Evolutionary conservation across 2,888 invertebrate species (phyloP), one percentile per base, ranked within the genome.

Genomic region (Harpalus rufipes): DNA sequence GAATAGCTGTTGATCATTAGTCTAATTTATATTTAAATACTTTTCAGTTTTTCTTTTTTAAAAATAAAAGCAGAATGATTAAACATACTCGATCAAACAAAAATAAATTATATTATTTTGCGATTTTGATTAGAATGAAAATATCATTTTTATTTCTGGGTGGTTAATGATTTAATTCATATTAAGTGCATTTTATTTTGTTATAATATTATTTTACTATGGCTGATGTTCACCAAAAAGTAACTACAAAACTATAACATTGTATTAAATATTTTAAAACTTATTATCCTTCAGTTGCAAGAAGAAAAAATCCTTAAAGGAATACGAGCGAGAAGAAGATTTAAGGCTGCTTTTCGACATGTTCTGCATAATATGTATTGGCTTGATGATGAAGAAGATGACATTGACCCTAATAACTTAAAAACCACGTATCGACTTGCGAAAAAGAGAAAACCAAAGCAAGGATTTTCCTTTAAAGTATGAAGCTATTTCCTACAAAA

Each of bases 351-450:
- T 0, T 93, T 92, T 0, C 92, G 94, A 0, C 88, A 92, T 86
- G 93, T 93, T 0, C 91, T 94, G 87, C 91, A 92, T 7, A 94
- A 94, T 88, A 87, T 91, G 0, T 92, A 91, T 86, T 94, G 94
- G 94, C 87, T 94, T 86, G 94, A 93, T 87, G 91, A 90, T 7
- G 89, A 88, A 44, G 93, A 93, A 0, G 88, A 92, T 1, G 87
- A 88, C 80, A 86, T 90, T 21, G 89, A 89, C 10, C 41, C 63
- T 51, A 92, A 92, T 85, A 92, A 93, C 86, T 93, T 93, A 3
- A 91, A 92, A 88, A 91, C 92, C 68, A 93, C 94, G 94, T 7
- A 92, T 82, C 85, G 89, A 58, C 81, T 90, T 25, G 89, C 88
- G 0, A 85, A 83, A 44, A 63, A 85, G 63, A 92, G 91, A 87